A percentile compares a stretch with the other conserved stretches of the same genome.
These are phyloP conservation scores for Xiphophorus maculatus DNA, from an alignment of 2,113 vertebrate species.

Conservation along the genomic window DNA sequence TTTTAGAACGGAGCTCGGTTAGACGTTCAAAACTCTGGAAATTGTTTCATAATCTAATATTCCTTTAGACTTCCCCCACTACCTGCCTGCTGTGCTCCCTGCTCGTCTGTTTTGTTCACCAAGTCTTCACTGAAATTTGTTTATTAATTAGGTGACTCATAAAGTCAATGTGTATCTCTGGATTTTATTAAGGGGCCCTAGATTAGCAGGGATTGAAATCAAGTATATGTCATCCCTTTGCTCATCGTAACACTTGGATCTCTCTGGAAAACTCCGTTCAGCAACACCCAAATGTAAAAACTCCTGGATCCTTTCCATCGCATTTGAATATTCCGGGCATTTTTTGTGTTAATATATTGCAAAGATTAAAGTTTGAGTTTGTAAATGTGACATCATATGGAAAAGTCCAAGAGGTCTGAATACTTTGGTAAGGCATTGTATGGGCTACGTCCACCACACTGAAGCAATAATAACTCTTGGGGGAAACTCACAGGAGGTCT, in stretches of 20 bases:
- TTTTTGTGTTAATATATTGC: neutral
- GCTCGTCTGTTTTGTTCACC: no score
- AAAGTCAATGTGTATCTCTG: neutral
- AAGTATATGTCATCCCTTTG: neutral
- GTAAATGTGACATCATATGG: neutral
- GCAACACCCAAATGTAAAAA: neutral
- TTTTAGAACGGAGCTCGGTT: no score
- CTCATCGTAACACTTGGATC: neutral
- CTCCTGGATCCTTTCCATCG: neutral
- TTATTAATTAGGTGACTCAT: neutral
- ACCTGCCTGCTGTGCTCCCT: no score
- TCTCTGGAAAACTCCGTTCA: neutral
- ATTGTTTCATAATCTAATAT: no score
- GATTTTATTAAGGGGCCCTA: neutral
- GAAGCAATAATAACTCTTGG: constrained; percentile 35
- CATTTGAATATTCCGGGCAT: neutral
- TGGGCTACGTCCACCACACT: constrained; percentile 46
- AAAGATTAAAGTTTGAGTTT: neutral
- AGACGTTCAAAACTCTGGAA: no score
- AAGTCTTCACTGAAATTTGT: neutral
- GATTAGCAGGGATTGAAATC: neutral
- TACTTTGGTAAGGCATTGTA: neutral
- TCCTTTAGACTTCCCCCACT: no score
- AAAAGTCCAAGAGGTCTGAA: neutral
- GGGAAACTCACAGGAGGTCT: constrained; percentile 40